These are phyloP conservation scores for Cantharis rustica DNA, from an alignment of 2,888 invertebrate genomes.

Conservation along the genomic window DNA sequence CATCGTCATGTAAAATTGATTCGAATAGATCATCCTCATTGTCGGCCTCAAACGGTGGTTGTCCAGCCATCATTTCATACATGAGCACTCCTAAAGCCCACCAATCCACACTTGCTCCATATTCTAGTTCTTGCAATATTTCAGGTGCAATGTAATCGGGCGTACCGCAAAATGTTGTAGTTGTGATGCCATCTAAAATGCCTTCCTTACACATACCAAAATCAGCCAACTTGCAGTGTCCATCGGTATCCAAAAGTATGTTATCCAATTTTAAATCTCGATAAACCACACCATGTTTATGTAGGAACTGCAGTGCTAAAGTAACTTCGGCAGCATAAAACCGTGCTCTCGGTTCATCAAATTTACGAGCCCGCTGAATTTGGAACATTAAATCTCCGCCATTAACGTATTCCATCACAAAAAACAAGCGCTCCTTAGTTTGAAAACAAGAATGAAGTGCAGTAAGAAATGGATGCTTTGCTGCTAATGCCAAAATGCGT, in stretches of 20 bases:
- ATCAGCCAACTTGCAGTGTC: slow-evolving; percentile 92
- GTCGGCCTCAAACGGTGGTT: slow-evolving; percentile 99
- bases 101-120: slow-evolving; percentile 89
- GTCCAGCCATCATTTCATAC: slow-evolving; percentile 99
- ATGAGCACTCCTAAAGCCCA: slow-evolving; percentile 98
- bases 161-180: slow-evolving; percentile 98
- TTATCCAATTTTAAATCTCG: slow-evolving; percentile 99
- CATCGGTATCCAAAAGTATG: slow-evolving; percentile 94
- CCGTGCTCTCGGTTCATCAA: slow-evolving; percentile 93
- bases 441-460: slow-evolving; percentile 97
- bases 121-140: slow-evolving; percentile 62
- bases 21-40: slow-evolving; percentile 99
- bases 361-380: slow-evolving; percentile 97
- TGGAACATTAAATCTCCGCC: slow-evolving; percentile 99
- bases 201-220: slow-evolving; percentile 96
- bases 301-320: slow-evolving; percentile 95
- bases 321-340: slow-evolving; percentile 99
- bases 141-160: slow-evolving; percentile 99
- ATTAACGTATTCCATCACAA: slow-evolving; percentile 99
- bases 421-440: slow-evolving; percentile 86
- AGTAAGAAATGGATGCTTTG: slow-evolving; percentile 96
- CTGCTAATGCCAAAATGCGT: slow-evolving; percentile 94
- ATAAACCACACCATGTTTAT: slow-evolving; percentile 96
- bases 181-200: slow-evolving; percentile 83
- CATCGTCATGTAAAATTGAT: slow-evolving; percentile 97